phyloP scores from a whole-genome alignment of 2,797 vertebrate species.

The Amazonetta brasiliensis region DNA sequence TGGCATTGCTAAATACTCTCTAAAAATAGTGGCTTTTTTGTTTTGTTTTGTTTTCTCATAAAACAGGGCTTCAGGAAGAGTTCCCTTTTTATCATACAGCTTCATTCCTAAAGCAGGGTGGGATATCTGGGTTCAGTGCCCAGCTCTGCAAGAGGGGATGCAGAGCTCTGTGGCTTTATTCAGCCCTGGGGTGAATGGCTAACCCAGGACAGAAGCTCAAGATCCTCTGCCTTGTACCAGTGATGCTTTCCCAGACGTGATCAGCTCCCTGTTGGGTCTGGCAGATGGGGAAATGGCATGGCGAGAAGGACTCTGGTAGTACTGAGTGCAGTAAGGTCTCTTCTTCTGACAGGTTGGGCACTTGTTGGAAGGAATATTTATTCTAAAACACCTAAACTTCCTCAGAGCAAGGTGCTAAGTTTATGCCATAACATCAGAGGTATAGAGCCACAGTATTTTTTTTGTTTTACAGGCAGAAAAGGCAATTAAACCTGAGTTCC shows the following conservation, averaged over 20 bases:
- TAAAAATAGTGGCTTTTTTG: background rate
- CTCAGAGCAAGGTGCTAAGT: background rate
- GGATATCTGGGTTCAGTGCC: background rate
- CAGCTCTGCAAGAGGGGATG: background rate
- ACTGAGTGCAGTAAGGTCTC: background rate
- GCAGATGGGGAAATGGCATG: fast-evolving
- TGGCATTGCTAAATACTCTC: background rate
- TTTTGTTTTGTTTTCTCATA: background rate
- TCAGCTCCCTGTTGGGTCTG: background rate
- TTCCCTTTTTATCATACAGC: background rate
- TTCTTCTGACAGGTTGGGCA: background rate
- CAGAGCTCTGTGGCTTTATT: background rate
- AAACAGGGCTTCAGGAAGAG: background rate
- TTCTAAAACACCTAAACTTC: background rate
- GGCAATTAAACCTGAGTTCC: background rate
- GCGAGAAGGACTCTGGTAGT: background rate
- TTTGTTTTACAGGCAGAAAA: background rate
- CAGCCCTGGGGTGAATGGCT: background rate
- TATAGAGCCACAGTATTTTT: background rate
- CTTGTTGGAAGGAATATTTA: background rate
- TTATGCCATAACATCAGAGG: background rate
- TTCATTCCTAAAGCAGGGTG: background rate
- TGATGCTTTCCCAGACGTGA: background rate
- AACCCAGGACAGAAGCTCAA: background rate
- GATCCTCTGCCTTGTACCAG: background rate